Evolutionary conservation across 2,888 invertebrate species (phyloP), one percentile per base, ranked within the genome.

Genomic region (Crematogaster levior): DNA sequence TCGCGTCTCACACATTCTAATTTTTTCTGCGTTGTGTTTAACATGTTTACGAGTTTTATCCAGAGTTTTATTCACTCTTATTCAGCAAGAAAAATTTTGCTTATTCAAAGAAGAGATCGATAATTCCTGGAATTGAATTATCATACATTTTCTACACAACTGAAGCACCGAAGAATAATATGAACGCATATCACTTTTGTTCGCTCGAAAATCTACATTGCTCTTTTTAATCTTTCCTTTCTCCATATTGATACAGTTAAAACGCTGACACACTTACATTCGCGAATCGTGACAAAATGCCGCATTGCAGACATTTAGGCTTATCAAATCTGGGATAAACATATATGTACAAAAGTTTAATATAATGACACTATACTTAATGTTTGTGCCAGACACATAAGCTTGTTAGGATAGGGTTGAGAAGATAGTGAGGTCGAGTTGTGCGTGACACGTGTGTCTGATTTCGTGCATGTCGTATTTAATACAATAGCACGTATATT

Each of bases 221-320:
- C 21, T 51, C 21, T 24, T 7, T 40, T 7, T 4, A 9, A 51
- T 4, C 12, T 37, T 51, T 63, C 9, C 12, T 37, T 40, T 3
- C 46, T 24, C 40, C 24, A n/a, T 48, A 37, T 24, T n/a, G n/a
- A 48, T 21, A 34, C 18, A 34, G 9, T 21, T 48, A 24, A 74
- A 40, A 34, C 51, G 48, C 9, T 63, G 63, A 53, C 51, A 53
- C 37, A 65, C 37, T 63, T 51, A 63, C 3, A 51, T n/a, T 48
- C 48, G 24, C n/a, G 74, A 10, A 74, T 74, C 24, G 74, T 37
- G 63, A 74, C 74, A 75, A 51, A 75, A 37, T 65, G 27, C 65
- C 75, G 75, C 75, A 75, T 51, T 75, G 75, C 75, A 75, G 75
- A 53, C 53, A 30, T 65, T 63, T 75, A 75, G 65, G 27, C 15